Evolutionary conservation across 2,888 invertebrate genomes (phyloP), one percentile per base, ranked within the genome.

Genomic region (Timandra comae): DNA sequence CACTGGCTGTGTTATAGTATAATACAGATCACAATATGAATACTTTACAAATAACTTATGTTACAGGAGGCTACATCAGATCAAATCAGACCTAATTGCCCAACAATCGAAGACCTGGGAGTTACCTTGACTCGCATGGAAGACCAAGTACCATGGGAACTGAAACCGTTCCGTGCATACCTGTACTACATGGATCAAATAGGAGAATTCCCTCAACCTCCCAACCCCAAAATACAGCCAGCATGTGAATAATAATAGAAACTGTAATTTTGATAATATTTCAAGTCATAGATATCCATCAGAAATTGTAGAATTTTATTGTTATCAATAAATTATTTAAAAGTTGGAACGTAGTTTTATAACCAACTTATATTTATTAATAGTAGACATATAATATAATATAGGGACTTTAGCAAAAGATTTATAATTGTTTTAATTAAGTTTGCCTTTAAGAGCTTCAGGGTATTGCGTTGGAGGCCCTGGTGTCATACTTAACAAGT

Each of bases 101-200:
- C 94, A 2, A 94, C 93, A 0, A 75, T 98, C 32, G 94, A 95
- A 71, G 98, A 98, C 84, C 89, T 98, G 42, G 97, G 96, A 8
- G 90, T 98, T 2, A 81, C 76, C 20, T 86, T 94, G 33, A 93
- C 91, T 0, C 63, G 80, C 2, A 88, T 97, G 87, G 96, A 96
- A 72, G 88, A 92, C 43, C 91, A 92, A 68, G 91, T 90, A n/a
- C 91, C 92, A 1, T 97, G 93, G 92, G 94, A 95, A 64, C 68
- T 97, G 47, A 89, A 88, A 57, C 91, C 91, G 1, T 91, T 73
- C 74, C 88, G 91, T 27, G 88, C 89, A 11, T 89, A 89, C 47
- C 84, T 87, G 40, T 92, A 93, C 74, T 93, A 95, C 65, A 90
- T 91, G 47, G 91, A 91, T 33, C 88, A 91, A 55, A 56, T 94